Base-by-base conservation (phyloP, 2,113 vertebrate species). In the Papio anubis region DNA sequence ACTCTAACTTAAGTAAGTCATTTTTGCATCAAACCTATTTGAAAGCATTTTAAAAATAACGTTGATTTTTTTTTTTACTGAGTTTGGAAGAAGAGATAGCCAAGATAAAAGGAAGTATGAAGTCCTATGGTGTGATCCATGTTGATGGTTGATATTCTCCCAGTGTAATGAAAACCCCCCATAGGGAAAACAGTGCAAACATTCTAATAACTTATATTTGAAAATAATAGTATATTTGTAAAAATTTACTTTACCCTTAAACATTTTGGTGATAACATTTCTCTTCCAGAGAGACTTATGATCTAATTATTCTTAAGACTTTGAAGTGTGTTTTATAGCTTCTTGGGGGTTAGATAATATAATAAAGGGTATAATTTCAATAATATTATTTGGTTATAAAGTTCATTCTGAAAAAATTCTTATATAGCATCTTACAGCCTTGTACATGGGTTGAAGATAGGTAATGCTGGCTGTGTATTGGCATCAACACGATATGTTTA, bases 231-330 rank as follows among this genome's bases (percentile, higher is more conserved):
- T 2, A 8, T 81, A 21, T 89, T 85, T 92, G 12, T 61, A 83
- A 91, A 61, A 94, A 45, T 84, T 93, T 93, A 35, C 52, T 84
- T 93, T 93, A 35, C 52, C 95, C 88, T 83, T 83, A 66, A 79
- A 84, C 13, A 81, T 85, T 95, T 72, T 92, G 30, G 1, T 93
- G 50, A 72, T 82, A 92, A 45, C 92, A 68, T 85, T 94, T 95
- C 4, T 89, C 93, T 80, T 20, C 40, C 27, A 64, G 17, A 92
- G 25, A 70, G 5, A 81, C 16, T 93, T 87, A 43, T n/a, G 32
- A 68, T 96, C 83, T 94, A 88, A 84, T 96, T 96, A 59, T 66
- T 97, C 88, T 86, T 0, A 59, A 92, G 45, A 73, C 59, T 68
- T 89, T 95, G 4, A 94, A 73, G 25, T 82, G 9, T 89, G 8